Base-by-base conservation (phyloP, 2,113 vertebrate species). In the Nerophis lumbriciformis region DNA sequence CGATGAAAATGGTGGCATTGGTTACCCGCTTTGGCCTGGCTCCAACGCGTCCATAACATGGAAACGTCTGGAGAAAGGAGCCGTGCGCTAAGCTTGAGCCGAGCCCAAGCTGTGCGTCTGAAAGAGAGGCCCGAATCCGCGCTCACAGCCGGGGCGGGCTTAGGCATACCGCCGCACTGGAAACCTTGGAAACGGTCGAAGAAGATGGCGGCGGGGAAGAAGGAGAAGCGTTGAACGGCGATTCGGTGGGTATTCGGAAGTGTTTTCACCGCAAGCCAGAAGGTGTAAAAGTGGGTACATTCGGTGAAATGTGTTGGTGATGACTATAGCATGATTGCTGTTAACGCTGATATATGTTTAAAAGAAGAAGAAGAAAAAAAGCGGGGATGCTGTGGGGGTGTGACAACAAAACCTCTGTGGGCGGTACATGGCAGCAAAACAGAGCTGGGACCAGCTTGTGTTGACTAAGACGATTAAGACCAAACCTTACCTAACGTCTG, bases 381-480 rank as follows among this genome's bases (percentile, higher is more conserved):
- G 57, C 42, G 45, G 52, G 56, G 38, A 15, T 51, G 57, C 39
- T 42, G 60, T 42, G 57, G 71, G 76, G 79, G 71, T 45, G 10
- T 45, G 73, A 84, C 88, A 88, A 91, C 83, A 88, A 90, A 91
- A 90, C 77, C 88, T 75, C 89, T 68, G 80, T 80, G 65, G 88
- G 90, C 81, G 89, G 88, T 75, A 80, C 85, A 83, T 86, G 76
- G 76, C 82, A 75, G 78, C 80, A 74, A 84, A 81, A 87, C 77
- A 85, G 72, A 83, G 80, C 72, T 66, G 78, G 79, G 82, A 79
- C 64, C 11, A 53, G 76, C 85, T 88, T 85, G 85, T 88, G 87
- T 88, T 90, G 83, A 82, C 77, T 56, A 66, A 88, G 89, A 90
- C 89, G 42, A 45, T 45, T 45, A 45, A 11, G 10, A 9, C 12